Evolutionary conservation across 2,888 invertebrate genomes (phyloP), one percentile per base, ranked within the genome.

Genomic region (Carterocephalus palaemon): DNA sequence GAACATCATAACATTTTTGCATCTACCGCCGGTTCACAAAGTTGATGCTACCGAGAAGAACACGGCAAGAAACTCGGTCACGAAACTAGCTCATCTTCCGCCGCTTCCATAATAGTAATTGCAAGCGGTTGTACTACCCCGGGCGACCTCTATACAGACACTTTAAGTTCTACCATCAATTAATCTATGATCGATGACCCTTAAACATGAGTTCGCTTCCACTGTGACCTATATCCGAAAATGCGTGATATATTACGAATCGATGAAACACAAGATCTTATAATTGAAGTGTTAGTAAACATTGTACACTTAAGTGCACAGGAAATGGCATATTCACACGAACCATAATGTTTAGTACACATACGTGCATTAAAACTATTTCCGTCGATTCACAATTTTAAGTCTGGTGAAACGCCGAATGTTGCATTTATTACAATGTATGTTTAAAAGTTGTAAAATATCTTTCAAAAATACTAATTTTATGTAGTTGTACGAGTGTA

Each of bases 241-340:
- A n/a, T n/a, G n/a, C n/a, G 7, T 5, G 6, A 26, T 6, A 26
- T 12, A 26, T 7, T 26, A 26, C 10, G 12, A 12, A 22, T 20
- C 9, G 24, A 24, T 24, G 15, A 33, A 34, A 34, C 24, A 23
- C 28, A 17, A 42, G 22, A 48, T 40, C 41, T 43, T 38, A 50
- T 47, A 49, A 51, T 38, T 40, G 37, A 20, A 32, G 17, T 55
- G 49, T 57, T 57, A 48, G 54, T 54, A 56, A 59, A 56, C 53
- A 48, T 28, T 10, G 46, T 45, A 29, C 42, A 38, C 31, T 17
- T 40, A 40, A 38, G 34, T 19, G 46, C 43, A 22, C 51, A 52
- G 60, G 59, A 60, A 59, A 52, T 49, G 48, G 42, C 38, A 49
- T 57, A 57, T 53, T 57, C 57, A 54, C 53, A 49, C 20, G 28